These are phyloP conservation scores for Pandemis cinnamomeana DNA, from an alignment of 2,888 invertebrate genomes.

Conservation along the genomic window DNA sequence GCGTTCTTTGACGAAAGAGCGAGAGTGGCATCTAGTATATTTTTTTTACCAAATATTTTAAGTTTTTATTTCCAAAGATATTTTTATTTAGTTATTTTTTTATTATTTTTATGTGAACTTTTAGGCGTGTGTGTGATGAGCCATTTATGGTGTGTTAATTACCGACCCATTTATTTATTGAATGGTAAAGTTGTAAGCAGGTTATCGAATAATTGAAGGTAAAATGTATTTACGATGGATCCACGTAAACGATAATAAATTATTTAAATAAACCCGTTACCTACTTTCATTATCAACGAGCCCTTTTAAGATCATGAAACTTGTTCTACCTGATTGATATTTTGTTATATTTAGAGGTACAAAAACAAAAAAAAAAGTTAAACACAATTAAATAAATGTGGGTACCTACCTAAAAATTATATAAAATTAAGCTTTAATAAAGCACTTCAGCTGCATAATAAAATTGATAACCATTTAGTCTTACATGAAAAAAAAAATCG, in stretches of 20 bases:
- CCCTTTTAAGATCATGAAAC: neutral
- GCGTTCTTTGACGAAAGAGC: constrained; percentile 43
- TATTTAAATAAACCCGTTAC: constrained; percentile 43
- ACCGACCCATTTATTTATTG: constrained; percentile 53
- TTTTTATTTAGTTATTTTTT: constrained; percentile 56
- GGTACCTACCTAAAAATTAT: too few relatives aligned
- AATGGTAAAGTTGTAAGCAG: constrained; percentile 42
- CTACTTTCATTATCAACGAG: neutral
- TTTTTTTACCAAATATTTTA: constrained; percentile 63
- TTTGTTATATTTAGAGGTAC: too few relatives aligned
- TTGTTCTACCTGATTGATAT: too few relatives aligned
- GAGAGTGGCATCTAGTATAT: constrained; percentile 45
- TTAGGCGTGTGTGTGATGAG: constrained; percentile 66
- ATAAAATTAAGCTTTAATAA: too few relatives aligned
- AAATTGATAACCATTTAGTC: too few relatives aligned
- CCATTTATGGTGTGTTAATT: constrained; percentile 64
- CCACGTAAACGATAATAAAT: constrained; percentile 63
- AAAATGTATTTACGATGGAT: constrained; percentile 66
- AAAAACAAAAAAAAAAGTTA: too few relatives aligned
- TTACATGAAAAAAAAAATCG: too few relatives aligned
- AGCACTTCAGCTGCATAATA: too few relatives aligned
- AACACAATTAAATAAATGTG: too few relatives aligned
- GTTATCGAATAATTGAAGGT: constrained; percentile 42
- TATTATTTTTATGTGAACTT: constrained; percentile 53
- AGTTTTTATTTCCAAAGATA: constrained; percentile 78